These are phyloP conservation scores for Notothenia rossii DNA, from an alignment of 2,113 vertebrate genomes.

Conservation along the genomic window DNA sequence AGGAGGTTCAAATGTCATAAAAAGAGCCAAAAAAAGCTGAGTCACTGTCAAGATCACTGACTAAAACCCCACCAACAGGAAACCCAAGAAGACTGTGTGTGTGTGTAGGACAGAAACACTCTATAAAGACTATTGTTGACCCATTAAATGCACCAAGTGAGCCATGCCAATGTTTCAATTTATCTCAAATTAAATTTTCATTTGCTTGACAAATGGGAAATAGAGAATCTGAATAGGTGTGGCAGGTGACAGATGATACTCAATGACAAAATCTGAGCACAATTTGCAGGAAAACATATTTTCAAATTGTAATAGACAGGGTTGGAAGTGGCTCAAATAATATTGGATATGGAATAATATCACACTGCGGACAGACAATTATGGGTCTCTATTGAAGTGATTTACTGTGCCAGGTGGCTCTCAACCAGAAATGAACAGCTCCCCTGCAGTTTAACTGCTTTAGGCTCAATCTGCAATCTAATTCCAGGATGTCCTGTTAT, in stretches of 20 bases:
- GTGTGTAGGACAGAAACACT: not conserved
- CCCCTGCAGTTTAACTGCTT: slow-evolving; percentile 16
- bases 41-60: slow-evolving; percentile 8
- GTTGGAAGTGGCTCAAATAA: slow-evolving; percentile 41
- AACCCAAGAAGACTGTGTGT: not conserved
- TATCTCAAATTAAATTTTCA: slow-evolving; percentile 29
- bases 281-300: slow-evolving; percentile 47
- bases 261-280: slow-evolving; percentile 25
- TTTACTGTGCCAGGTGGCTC: slow-evolving; percentile 31
- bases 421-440: slow-evolving; percentile 26
- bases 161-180: slow-evolving; percentile 28
- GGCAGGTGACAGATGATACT: slow-evolving; percentile 47
- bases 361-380: slow-evolving; percentile 26
- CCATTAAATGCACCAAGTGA: slow-evolving; percentile 27
- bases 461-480: slow-evolving; percentile 15
- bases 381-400: slow-evolving; percentile 24
- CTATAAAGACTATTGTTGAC: slow-evolving; percentile 17
- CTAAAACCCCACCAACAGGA: not conserved
- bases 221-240: slow-evolving; percentile 16
- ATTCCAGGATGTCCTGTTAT: slow-evolving; percentile 6
- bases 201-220: slow-evolving; percentile 31
- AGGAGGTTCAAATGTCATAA: slow-evolving; percentile 21
- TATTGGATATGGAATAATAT: slow-evolving; percentile 16
- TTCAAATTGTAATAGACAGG: slow-evolving; percentile 60
- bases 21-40: slow-evolving; percentile 4